phyloP scores from a whole-genome alignment of 2,113 vertebrate species.

The Physeter macrocephalus region DNA sequence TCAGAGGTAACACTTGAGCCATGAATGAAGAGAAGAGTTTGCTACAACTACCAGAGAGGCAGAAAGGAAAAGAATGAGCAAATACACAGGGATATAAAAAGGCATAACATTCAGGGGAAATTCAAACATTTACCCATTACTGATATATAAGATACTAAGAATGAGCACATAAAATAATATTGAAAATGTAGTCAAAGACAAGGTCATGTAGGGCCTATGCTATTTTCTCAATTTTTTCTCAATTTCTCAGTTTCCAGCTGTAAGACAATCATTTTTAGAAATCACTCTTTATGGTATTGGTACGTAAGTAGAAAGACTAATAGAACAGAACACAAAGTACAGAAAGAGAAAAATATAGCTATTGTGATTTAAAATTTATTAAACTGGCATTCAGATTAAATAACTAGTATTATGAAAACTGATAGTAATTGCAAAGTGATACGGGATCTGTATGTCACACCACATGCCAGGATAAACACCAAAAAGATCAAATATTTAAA shows the following conservation, averaged over 20 bases:
- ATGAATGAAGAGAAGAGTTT: neutral
- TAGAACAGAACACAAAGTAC: neutral
- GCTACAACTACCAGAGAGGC: neutral
- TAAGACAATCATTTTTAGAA: neutral
- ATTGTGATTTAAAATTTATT: neutral
- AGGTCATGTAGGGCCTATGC: neutral
- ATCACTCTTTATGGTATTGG: neutral
- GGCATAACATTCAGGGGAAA: neutral
- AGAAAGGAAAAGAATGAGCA: neutral
- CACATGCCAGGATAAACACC: neutral
- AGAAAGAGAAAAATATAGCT: neutral
- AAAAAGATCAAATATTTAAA: neutral
- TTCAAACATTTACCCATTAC: neutral
- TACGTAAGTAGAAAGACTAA: neutral
- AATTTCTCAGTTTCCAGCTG: neutral
- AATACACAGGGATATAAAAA: neutral
- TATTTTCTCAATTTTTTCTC: conserved; percentile 11
- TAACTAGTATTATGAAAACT: neutral
- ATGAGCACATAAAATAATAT: neutral
- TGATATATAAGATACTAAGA: neutral
- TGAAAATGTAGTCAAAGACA: neutral
- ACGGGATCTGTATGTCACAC: neutral
- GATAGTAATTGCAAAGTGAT: neutral
- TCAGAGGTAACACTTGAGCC: neutral
- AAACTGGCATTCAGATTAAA: neutral